These are phyloP conservation scores for Orchesella cincta DNA, from an alignment of 1,140 invertebrate genomes.

Conservation along the genomic window DNA sequence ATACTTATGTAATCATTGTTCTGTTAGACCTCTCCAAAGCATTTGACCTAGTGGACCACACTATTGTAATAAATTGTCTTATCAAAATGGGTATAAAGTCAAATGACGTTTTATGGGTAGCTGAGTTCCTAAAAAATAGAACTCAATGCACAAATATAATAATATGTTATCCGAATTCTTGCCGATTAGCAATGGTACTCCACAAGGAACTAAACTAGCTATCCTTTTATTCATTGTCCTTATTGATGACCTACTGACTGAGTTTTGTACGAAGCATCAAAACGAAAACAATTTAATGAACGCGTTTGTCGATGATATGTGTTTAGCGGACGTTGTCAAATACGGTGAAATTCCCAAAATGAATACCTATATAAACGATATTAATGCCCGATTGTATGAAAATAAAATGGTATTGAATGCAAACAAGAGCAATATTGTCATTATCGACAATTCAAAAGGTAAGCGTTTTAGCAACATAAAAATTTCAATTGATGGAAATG, in stretches of 20 bases:
- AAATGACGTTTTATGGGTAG: too few species aligned
- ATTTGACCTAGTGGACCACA: conserved; percentile 31
- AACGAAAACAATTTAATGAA: neutral
- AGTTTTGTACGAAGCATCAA: neutral
- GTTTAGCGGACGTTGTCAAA: neutral
- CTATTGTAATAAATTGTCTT: too few species aligned
- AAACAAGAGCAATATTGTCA: neutral
- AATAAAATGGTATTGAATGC: neutral
- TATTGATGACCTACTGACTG: neutral
- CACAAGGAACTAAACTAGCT: conserved; percentile 1
- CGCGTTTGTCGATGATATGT: conserved; percentile 22
- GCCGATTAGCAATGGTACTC: neutral
- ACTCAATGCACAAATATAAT: neutral
- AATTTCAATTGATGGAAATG: neutral
- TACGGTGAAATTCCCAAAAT: neutral
- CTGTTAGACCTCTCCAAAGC: conserved; percentile 25
- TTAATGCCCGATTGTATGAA: neutral
- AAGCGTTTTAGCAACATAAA: neutral
- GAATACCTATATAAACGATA: neutral
- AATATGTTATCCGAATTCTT: neutral
- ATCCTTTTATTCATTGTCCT: neutral
- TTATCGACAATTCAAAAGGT: neutral
- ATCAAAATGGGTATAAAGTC: too few species aligned
- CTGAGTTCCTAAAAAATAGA: conserved; percentile 8
- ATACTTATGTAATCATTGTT: conserved; percentile 18